Evolutionary conservation across 2,888 invertebrate genomes (phyloP).

Genomic region (Apomyelois bistriatella): DNA sequence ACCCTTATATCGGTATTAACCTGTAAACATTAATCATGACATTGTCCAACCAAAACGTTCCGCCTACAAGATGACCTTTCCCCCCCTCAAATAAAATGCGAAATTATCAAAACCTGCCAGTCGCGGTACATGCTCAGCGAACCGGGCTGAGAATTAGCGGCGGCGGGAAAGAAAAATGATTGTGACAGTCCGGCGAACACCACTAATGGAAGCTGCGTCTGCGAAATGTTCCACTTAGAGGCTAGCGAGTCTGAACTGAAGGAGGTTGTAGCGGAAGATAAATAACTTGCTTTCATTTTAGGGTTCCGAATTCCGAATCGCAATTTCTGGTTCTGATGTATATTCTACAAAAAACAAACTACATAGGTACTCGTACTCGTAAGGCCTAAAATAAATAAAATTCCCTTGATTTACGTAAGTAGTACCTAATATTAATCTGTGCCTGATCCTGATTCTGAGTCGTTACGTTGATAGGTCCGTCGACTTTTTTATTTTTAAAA

Average conservation of each 20-base stretch:
- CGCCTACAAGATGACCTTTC: neutral
- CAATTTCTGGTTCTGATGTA: no score
- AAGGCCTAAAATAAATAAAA: no score
- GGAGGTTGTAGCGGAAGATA: neutral
- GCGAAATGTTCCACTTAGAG: constrained; percentile 68
- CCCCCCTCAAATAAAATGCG: neutral
- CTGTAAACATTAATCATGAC: neutral
- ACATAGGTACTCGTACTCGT: no score
- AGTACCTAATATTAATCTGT: no score
- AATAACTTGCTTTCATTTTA: neutral
- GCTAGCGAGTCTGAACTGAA: constrained; percentile 8
- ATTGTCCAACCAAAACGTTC: neutral
- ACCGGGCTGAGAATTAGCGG: constrained; percentile 77
- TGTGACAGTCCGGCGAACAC: constrained; percentile 78
- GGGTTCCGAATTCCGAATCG: neutral
- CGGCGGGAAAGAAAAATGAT: constrained; percentile 79
- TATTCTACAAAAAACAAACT: no score
- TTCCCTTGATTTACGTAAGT: no score
- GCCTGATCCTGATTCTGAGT: no score
- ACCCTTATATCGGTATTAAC: constrained; percentile 2
- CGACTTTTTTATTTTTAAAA: no score
- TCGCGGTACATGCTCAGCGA: constrained; percentile 52
- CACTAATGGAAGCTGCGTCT: constrained; percentile 77
- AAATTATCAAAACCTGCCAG: constrained; percentile 45
- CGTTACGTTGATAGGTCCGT: no score